Conservation (phyloP, 2,797 vertebrate species). For the Bryconaethiops microstoma region DNA sequence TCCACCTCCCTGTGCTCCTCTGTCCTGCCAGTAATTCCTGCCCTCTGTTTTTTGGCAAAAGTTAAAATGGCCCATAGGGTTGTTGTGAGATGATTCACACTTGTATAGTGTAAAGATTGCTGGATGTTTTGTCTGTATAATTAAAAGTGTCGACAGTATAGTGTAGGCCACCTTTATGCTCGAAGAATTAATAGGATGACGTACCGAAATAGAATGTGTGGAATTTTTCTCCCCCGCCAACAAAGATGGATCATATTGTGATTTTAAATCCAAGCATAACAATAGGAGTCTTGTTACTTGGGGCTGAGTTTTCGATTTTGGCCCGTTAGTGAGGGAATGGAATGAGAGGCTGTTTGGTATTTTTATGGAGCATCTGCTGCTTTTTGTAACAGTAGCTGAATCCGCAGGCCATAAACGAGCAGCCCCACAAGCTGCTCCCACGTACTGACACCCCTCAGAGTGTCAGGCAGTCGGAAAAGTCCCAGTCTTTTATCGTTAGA, state of each 20-base stretch:
- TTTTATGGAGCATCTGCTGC: constrained; percentile 48
- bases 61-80: constrained; percentile 34
- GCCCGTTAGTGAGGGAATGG: constrained; percentile 13
- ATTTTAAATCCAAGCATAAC: constrained; percentile 46
- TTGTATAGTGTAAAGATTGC: not conserved
- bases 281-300: constrained; percentile 45
- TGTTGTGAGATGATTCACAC: not conserved
- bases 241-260: constrained; percentile 41
- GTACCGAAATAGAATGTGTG: constrained; percentile 1
- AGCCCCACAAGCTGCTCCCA: constrained; percentile 38
- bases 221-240: constrained; percentile 15
- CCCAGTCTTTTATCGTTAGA: constrained; percentile 39
- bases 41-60: constrained; percentile 57
- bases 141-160: constrained; percentile 14
- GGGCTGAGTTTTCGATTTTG: constrained; percentile 28
- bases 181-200: not conserved
- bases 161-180: constrained; percentile 7
- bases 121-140: constrained; percentile 7
- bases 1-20: constrained; percentile 49
- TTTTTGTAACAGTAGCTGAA: constrained; percentile 43
- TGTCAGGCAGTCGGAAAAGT: constrained; percentile 14
- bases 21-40: constrained; percentile 59
- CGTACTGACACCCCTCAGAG: not conserved
- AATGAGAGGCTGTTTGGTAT: constrained; percentile 45
- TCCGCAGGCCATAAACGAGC: constrained; percentile 28